Base-by-base conservation (phyloP, 1,140 invertebrate genomes). In the Heliconius hermathena region DNA sequence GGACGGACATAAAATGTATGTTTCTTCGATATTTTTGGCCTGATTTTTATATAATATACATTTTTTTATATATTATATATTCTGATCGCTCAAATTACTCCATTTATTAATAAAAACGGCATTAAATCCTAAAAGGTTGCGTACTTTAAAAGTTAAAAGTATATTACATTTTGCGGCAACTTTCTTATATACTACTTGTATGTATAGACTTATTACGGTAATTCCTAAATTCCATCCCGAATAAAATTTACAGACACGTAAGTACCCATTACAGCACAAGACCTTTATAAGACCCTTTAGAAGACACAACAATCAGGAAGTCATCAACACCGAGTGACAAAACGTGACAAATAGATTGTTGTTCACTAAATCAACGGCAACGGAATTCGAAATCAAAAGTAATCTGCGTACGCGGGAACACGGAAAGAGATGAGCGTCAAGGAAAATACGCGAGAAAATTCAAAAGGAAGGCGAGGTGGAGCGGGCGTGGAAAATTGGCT, bases 381-480 rank as follows among this genome's bases (percentile, higher is more conserved):
- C 84, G 87, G 88, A 92, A 92, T 92, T 89, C 84, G 86, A 88
- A 93, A 93, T 93, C 87, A 92, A 92, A 90, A 93, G 91, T 90
- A 93, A 93, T 93, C 89, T 93, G 88, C 87, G 83, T 86, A 87
- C 84, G 88, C 87, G 88, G 88, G 91, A 93, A 90, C 84, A 88
- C 81, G 88, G 88, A 93, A 90, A 86, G 90, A 93, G 91, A 93
- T 93, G 90, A 90, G 92, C 93, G 91, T 92, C 88, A 90, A 89
- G 91, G 88, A 91, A 93, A 93, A 93, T 93, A 93, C 89, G 90
- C 83, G 88, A 88, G 89, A 92, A 93, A 93, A 93, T 93, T 92
- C 88, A 90, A 92, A 92, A 93, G 90, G 88, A 93, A 90, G 89
- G 89, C 89, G 90, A 91, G 90, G 91, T 91, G 88, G 86, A 91